phyloP scores from a whole-genome alignment of 2,888 invertebrate species.

The Hymenopus coronatus region DNA sequence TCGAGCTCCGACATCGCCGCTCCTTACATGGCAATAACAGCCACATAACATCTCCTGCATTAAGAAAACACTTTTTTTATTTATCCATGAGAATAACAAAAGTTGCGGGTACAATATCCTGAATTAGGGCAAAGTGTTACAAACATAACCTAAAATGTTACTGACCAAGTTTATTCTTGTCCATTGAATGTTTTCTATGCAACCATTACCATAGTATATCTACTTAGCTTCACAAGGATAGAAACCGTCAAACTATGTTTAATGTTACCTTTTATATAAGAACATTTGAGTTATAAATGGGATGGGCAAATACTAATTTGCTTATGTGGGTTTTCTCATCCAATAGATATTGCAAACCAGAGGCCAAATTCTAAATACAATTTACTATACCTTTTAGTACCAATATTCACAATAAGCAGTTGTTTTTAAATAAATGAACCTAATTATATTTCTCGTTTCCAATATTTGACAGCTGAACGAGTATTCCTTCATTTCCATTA shows the following conservation, averaged over 20 bases:
- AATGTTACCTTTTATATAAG: neutral
- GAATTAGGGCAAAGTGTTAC: conserved; percentile 9
- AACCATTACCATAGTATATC: neutral
- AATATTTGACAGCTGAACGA: conserved; percentile 18
- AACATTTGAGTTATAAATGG: neutral
- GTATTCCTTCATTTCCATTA: conserved; percentile 1
- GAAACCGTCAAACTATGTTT: neutral
- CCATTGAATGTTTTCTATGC: neutral
- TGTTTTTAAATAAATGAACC: neutral
- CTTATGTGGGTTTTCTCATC: neutral
- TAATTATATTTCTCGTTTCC: neutral
- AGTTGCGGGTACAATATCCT: neutral
- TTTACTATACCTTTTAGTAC: neutral
- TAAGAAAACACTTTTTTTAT: neutral
- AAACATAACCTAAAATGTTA: conserved; percentile 6
- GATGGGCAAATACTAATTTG: neutral
- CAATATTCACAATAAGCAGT: neutral
- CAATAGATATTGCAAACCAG: neutral
- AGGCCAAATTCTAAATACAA: neutral
- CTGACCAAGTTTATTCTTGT: neutral
- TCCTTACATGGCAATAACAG: conserved; percentile 12
- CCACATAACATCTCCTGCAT: conserved; percentile 6
- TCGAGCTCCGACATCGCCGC: conserved; percentile 43
- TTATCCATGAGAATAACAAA: neutral
- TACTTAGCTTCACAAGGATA: neutral